Conservation (phyloP, 2,888 invertebrate genomes). For the Hypercompe scribonia region DNA sequence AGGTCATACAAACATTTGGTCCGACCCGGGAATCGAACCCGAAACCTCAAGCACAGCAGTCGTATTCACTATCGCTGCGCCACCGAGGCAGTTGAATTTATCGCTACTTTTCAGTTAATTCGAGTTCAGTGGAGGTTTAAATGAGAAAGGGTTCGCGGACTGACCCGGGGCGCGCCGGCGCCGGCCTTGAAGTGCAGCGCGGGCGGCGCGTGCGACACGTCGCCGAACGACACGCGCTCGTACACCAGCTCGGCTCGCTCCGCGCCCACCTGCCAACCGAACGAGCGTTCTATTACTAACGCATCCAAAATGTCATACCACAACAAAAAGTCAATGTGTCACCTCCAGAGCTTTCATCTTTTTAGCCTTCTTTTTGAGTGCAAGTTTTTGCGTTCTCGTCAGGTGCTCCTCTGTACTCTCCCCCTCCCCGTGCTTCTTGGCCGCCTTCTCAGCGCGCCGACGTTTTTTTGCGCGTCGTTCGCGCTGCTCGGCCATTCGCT, state of each 20-base stretch:
- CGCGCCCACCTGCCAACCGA: slow-evolving; percentile 26
- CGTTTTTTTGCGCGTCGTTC: slow-evolving; percentile 65
- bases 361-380: slow-evolving; percentile 80
- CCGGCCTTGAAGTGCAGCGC: slow-evolving; percentile 68
- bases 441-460: slow-evolving; percentile 34
- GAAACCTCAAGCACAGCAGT: no score
- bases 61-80: no score
- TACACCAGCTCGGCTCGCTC: slow-evolving; percentile 79
- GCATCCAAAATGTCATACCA: background rate
- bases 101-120: no score
- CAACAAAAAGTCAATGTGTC: background rate
- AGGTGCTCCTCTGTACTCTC: slow-evolving; percentile 56
- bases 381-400: slow-evolving; percentile 84
- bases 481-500: slow-evolving; percentile 68
- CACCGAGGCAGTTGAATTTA: no score
- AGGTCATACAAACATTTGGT: no score
- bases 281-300: background rate
- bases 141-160: no score
- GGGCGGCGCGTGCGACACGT: slow-evolving; percentile 91
- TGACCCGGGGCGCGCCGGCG: slow-evolving; percentile 16
- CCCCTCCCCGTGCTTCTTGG: slow-evolving; percentile 15
- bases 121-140: no score
- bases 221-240: slow-evolving; percentile 91
- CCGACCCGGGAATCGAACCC: no score
- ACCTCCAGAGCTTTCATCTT: slow-evolving; percentile 75